Evolutionary conservation across 2,797 vertebrate genomes (phyloP), one percentile per base, ranked within the genome.

Genomic region (Toxotes lorentzi): DNA sequence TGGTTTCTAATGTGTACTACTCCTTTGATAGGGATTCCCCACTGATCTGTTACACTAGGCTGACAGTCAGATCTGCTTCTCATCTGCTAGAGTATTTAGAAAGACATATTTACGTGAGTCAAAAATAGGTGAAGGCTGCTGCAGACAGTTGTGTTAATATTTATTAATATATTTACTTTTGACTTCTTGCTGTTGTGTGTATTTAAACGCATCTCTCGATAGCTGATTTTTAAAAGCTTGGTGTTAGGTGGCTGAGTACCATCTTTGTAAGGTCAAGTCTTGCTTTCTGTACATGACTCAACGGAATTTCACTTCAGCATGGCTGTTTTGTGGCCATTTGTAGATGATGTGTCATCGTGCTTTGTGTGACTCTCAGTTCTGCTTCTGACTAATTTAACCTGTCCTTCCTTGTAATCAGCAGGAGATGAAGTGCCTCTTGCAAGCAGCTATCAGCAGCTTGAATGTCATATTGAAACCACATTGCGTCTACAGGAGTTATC

Each of bases 291-390:
- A 47, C 54, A 72, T 73, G 76, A 84, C 53, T 78, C 65, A 66
- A 63, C 3, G 1, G 38, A 70, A 57, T 77, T 86, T 82, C 38
- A 57, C 40, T 70, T 61, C 47, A 21, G 10, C 21, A 64, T 11
- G 2, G 61, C 51, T 70, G 43, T 61, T 72, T 83, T 84, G 69
- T 81, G 75, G 78, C 64, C 38, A 57, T 72, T 76, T 41, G 38
- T 58, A 60, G 51, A 54, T 71, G 58, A 59, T 80, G 66, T 75
- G 81, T 85, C 79, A 83, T 79, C 19, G 14, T 50, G 48, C 66
- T 72, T 53, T 59, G 48, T 77, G 54, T 32, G 40, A 74, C 64
- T 86, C 43, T 85, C 40, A 77, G 47, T 83, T 88, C 70, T 90
- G 78, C 68, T 75, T 76, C 24, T 84, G 73, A 72, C 58, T 79